Evolutionary conservation across 2,888 invertebrate species (phyloP), one percentile per base, ranked within the genome.

Genomic region (Hyles lineata): DNA sequence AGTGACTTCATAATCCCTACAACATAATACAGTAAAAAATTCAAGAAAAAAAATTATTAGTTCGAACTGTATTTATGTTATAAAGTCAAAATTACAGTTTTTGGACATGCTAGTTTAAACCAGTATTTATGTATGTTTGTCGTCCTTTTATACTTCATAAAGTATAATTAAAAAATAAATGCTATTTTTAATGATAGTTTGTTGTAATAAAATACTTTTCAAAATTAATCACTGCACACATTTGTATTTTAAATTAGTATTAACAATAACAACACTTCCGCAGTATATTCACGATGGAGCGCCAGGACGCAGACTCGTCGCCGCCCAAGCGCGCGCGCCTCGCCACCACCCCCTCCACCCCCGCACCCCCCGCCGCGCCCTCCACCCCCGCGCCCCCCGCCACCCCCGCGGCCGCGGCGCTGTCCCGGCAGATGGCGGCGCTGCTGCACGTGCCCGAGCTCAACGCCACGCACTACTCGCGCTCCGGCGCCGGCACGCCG

Each of bases 361-460:
- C 0, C 77, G 79, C 69, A 80, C 78, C 58, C 77, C 82, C 17
- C 85, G 83, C 73, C 85, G n/a, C n/a, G n/a, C 29, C 29, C 29
- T 3, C 85, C 0, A 55, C 77, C 81, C 17, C 85, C 83, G 73
- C 85, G 85, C 0, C 25, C 15, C 25, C 23, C 29, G 19, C 29
- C 19, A 19, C 32, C 1, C 29, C 29, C 0, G 61, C 0, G 11
- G 85, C 83, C 72, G 85, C 85, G 0, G 78, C 82, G 23, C 77
- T 93, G 0, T 86, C 85, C 77, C 76, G 78, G 11, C 89, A 93
- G 74, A 84, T 94, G 88, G 86, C 90, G 0, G 75, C 87, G 0
- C 76, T 96, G 52, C 86, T 96, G 19, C 93, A 95, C 67, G 96
- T 96, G 80, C 96, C 96, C 0, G 93, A 95, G 17, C 90, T 96